phyloP scores from a whole-genome alignment of 2,113 vertebrate species.

The Lynx canadensis region DNA sequence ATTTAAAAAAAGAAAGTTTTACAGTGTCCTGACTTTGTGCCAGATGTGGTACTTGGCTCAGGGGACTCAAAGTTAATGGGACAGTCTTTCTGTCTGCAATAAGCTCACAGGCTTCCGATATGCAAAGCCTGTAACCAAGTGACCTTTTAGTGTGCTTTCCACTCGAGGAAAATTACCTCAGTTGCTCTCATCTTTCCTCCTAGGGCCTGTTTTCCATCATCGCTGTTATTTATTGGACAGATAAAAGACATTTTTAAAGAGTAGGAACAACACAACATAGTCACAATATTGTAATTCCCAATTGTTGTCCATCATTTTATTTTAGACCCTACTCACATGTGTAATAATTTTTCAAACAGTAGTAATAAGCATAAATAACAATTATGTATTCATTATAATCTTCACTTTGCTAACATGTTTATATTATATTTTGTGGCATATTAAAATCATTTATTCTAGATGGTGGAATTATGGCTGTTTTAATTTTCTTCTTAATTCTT shows the following conservation, averaged over 20 bases:
- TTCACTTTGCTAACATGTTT: background rate
- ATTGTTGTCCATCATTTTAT: conserved; percentile 12
- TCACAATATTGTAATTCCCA: background rate
- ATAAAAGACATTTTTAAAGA: conserved; percentile 4
- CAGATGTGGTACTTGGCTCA: background rate
- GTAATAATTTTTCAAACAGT: conserved; percentile 15
- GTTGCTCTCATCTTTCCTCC: background rate
- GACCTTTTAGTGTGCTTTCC: background rate
- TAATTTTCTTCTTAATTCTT: conserved; percentile 27
- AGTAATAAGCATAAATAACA: background rate
- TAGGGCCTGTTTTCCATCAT: background rate
- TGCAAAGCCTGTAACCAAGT: background rate
- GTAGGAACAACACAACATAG: background rate
- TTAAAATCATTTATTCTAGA: conserved; percentile 14
- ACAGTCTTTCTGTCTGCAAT: background rate
- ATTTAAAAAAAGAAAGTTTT: background rate
- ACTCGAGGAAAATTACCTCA: background rate
- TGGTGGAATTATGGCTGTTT: background rate
- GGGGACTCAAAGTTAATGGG: background rate
- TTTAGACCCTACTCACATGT: background rate
- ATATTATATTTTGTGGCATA: background rate
- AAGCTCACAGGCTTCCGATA: background rate
- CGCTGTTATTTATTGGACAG: background rate
- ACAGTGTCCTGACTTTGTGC: background rate
- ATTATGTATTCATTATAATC: conserved; percentile 4